Base-by-base conservation (phyloP, 2,113 vertebrate species). In the Poicephalus gulielmi region DNA sequence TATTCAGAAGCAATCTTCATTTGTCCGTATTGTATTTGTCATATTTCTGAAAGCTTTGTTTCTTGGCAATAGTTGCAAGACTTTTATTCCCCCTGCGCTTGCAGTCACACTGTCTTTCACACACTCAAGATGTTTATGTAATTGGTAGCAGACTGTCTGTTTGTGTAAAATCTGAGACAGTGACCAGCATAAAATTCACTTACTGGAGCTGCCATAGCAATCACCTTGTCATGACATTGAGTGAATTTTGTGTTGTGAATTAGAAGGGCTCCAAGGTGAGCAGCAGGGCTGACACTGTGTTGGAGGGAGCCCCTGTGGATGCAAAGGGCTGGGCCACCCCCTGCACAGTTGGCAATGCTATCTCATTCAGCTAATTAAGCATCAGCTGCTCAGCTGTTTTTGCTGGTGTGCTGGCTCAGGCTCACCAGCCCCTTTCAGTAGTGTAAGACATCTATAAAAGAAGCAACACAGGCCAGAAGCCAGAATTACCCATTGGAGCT, bases 381-480 rank as follows among this genome's bases (percentile, higher is more conserved):
- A 8, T 14, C 27, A 24, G 35, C 5, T 67, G 27, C 47, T 69
- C 24, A 20, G 23, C 6, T 37, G 3, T 60, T 70, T 33, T 27
- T 49, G 28, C 33, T 22, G 16, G 17, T 9, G 1, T 64, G 33
- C 18, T 0, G 3, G 4, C 46, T 57, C 2, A 1, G 13, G 3
- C 35, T 86, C 30, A 6, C 13, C 23, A 25, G 59, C 16, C 4
- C 4, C 15, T 75, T 57, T 49, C 10, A 23, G 3, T 35, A 41
- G 6, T 0, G 0, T 13, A 71, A 64, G 18, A 14, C n/a, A 76
- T 87, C 47, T 41, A 16, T 8, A 35, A 64, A 67, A 63, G 15
- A 13, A 76, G n/a, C 30, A 39, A 20, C 30, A 20, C 11, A 50
- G 47, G 6, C 14, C 15, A 35, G 11, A 13, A 53, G 10, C 14